Evolutionary conservation across 1,140 invertebrate species (phyloP).

Genomic region (Ephestia elutella): DNA sequence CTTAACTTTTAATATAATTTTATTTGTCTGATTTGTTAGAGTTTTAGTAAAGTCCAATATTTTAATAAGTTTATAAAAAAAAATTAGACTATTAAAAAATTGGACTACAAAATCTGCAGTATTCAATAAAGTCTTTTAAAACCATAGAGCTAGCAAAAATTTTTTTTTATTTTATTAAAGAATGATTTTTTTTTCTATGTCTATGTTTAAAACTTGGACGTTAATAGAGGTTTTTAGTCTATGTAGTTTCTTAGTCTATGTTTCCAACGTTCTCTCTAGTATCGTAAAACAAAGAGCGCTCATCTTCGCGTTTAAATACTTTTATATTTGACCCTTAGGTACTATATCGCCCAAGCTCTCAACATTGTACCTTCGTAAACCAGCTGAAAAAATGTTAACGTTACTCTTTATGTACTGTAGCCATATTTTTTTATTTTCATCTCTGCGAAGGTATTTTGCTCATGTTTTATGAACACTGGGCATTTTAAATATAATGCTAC

Average conservation of each 20-base stretch:
- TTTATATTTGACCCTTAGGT: neutral
- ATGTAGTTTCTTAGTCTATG: neutral
- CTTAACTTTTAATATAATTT: no score
- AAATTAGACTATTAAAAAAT: no score
- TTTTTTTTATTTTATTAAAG: no score
- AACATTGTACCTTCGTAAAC: neutral
- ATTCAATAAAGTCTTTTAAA: no score
- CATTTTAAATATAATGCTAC: neutral
- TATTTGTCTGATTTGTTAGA: no score
- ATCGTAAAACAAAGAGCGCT: conserved; percentile 3
- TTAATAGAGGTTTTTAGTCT: no score
- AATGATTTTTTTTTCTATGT: no score
- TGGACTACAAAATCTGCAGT: no score
- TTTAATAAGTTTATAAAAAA: no score
- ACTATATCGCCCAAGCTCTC: neutral
- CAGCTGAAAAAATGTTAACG: neutral
- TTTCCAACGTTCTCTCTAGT: neutral
- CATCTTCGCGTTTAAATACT: neutral
- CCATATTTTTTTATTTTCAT: neutral
- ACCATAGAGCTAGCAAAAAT: no score
- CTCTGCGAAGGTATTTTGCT: neutral
- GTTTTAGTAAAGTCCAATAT: no score
- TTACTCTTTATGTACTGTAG: neutral
- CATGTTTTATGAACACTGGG: neutral
- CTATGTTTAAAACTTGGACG: no score